These are phyloP conservation scores for Phyllotreta striolata DNA, from an alignment of 2,888 invertebrate species.

Conservation along the genomic window DNA sequence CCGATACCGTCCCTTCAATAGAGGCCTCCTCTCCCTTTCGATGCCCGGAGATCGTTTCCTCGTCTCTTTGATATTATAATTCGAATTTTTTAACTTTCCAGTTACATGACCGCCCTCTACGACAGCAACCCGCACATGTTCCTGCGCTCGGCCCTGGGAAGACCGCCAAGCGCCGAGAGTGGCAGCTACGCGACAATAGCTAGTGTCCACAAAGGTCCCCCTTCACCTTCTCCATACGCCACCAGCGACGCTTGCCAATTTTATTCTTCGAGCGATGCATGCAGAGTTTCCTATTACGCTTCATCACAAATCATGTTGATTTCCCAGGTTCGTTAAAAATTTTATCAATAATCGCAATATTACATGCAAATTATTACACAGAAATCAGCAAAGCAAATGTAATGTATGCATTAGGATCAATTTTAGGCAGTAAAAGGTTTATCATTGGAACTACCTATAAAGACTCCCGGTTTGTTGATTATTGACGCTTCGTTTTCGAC, in stretches of 20 bases:
- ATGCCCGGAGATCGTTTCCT: conserved; percentile 2
- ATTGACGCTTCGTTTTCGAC: conserved; percentile 6
- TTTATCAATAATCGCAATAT: conserved; percentile 1
- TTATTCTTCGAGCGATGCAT: conserved; percentile 71
- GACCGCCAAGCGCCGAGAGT: conserved; percentile 78
- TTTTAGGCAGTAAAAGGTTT: neutral
- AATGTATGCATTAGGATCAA: conserved; percentile 1
- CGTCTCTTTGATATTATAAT: conserved; percentile 17
- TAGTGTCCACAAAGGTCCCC: conserved; percentile 78
- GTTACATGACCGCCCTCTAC: conserved; percentile 80
- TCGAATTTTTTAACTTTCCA: conserved; percentile 51
- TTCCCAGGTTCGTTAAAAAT: conserved; percentile 64
- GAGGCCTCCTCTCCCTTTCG: neutral
- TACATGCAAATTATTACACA: neutral
- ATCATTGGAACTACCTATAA: neutral
- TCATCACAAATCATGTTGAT: conserved; percentile 80
- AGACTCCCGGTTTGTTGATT: neutral
- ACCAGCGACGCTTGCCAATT: conserved; percentile 66
- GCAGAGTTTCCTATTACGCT: conserved; percentile 77
- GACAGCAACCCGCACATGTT: conserved; percentile 81
- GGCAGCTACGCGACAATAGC: conserved; percentile 86
- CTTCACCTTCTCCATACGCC: conserved; percentile 76
- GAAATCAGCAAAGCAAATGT: neutral
- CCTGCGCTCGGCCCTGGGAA: conserved; percentile 70
- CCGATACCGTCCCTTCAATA: conserved; percentile 10